These are phyloP conservation scores for Matsumurasca onukii DNA, from an alignment of 1,140 invertebrate species.

Conservation along the genomic window DNA sequence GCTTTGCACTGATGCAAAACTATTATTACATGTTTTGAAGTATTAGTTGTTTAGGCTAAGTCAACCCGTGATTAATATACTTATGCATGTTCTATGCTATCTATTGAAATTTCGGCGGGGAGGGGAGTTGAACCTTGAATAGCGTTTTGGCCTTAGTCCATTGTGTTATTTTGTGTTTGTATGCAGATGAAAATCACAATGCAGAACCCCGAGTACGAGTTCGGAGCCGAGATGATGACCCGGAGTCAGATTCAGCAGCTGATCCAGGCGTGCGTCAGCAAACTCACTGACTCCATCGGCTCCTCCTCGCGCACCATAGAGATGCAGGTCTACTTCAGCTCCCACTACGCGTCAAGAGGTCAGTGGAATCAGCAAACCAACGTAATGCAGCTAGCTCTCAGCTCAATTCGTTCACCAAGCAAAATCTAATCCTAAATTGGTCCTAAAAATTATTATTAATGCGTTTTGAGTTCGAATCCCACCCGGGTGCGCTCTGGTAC, in stretches of 20 bases:
- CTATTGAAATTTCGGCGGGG: neutral
- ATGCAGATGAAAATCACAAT: conserved; percentile 18
- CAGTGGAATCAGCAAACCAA: too few species aligned
- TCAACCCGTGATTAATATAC: neutral
- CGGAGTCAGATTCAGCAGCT: conserved; percentile 20
- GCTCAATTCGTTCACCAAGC: too few species aligned
- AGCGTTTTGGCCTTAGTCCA: too few species aligned
- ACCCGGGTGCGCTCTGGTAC: too few species aligned
- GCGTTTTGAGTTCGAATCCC: too few species aligned
- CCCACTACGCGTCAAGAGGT: conserved; percentile 10
- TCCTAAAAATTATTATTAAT: too few species aligned
- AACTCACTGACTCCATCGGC: conserved; percentile 20
- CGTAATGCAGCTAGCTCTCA: too few species aligned
- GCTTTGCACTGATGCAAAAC: neutral
- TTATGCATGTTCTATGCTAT: neutral
- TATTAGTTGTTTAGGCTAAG: neutral
- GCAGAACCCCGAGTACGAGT: conserved; percentile 22
- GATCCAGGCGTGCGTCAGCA: conserved; percentile 5
- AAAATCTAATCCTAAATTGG: too few species aligned
- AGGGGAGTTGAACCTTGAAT: too few species aligned
- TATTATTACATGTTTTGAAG: neutral
- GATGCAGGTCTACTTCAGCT: conserved; percentile 22
- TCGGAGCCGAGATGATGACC: conserved; percentile 10
- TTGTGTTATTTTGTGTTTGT: too few species aligned
- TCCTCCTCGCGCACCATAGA: conserved; percentile 14